Evolutionary conservation across 2,797 vertebrate genomes (phyloP).

Genomic region (Microtus californicus): DNA sequence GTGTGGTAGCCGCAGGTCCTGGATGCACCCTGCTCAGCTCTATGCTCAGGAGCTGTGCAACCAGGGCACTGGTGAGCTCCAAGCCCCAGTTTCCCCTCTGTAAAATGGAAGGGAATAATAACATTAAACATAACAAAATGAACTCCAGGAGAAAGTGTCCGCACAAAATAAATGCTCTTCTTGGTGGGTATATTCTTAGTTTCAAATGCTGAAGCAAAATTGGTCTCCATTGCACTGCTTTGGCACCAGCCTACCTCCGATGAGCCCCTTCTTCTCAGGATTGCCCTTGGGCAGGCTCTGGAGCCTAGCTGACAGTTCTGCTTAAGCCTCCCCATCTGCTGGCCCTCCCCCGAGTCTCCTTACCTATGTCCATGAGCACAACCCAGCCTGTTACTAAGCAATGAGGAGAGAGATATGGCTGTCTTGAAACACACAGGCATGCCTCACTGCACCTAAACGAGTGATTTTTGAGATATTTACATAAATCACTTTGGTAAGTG

Average conservation of each 20-base stretch:
- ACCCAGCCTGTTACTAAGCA: background rate
- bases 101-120: background rate
- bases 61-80: background rate
- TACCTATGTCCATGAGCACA: background rate
- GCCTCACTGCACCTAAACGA: background rate
- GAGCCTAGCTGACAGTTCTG: background rate
- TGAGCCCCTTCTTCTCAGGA: background rate
- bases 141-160: background rate
- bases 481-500: background rate
- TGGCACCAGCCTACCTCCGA: background rate
- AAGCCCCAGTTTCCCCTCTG: background rate
- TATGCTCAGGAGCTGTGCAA: background rate
- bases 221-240: background rate
- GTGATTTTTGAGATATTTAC: background rate
- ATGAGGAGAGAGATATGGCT: background rate
- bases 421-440: background rate
- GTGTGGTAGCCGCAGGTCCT: background rate
- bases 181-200: background rate
- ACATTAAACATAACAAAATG: background rate
- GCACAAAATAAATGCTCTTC: background rate
- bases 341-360: background rate
- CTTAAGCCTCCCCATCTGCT: background rate
- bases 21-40: background rate
- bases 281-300: background rate
- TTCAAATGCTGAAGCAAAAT: too few species aligned